Evolutionary conservation across 2,888 invertebrate species (phyloP).

Genomic region (Catonia carolina): DNA sequence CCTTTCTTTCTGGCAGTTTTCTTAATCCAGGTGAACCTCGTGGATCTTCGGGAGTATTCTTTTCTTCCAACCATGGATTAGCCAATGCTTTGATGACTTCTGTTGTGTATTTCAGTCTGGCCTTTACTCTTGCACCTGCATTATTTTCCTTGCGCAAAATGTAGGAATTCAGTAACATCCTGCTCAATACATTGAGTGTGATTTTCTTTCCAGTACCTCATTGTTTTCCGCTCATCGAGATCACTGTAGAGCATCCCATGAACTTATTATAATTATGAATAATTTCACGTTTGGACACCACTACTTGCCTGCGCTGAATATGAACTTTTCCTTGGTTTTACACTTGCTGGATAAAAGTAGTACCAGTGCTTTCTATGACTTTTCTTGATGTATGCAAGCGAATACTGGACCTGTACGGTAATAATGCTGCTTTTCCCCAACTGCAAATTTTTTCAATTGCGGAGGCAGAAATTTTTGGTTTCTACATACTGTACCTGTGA

Average conservation of each 20-base stretch:
- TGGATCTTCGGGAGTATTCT: too few relatives aligned
- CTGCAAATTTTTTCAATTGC: slow-evolving; percentile 4
- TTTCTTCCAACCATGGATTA: not conserved
- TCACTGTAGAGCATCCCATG: slow-evolving; percentile 18
- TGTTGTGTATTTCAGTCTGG: too few relatives aligned
- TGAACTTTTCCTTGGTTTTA: not conserved
- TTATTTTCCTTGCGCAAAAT: slow-evolving; percentile 5
- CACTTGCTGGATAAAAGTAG: slow-evolving; percentile 15
- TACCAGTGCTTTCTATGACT: slow-evolving; percentile 2
- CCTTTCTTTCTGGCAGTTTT: slow-evolving; percentile 16
- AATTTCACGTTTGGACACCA: slow-evolving; percentile 16
- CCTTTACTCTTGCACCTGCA: too few relatives aligned
- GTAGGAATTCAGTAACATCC: slow-evolving; percentile 10
- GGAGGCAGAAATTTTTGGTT: slow-evolving; percentile 11
- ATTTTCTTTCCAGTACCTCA: slow-evolving; percentile 16
- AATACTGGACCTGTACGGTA: slow-evolving; percentile 16
- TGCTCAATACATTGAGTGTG: slow-evolving; percentile 12
- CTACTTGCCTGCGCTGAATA: not conserved
- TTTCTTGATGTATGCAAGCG: too few relatives aligned
- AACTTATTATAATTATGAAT: slow-evolving; percentile 10
- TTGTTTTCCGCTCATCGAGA: slow-evolving; percentile 13
- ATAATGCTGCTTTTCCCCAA: slow-evolving; percentile 19
- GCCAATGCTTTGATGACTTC: not conserved
- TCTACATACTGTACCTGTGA: slow-evolving; percentile 11
- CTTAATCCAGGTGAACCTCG: slow-evolving; percentile 7